phyloP scores from a whole-genome alignment of 2,797 vertebrate genomes.

The Enteromius fasciolatus region DNA sequence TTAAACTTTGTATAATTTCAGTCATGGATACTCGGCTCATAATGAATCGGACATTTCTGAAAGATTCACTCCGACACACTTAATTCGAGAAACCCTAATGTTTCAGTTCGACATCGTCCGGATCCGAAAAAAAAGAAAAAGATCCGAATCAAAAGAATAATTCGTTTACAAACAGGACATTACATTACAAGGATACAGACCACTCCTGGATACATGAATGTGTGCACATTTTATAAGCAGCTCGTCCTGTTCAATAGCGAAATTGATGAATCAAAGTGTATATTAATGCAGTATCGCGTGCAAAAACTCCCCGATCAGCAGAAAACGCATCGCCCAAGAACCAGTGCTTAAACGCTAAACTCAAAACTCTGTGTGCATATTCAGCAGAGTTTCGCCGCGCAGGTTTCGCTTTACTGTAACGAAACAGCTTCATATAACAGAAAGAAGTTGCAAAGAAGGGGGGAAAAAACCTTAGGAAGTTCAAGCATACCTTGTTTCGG shows the following conservation, averaged over 20 bases:
- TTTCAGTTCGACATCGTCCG: neutral
- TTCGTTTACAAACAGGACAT: neutral
- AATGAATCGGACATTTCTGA: no score
- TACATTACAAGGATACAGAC: neutral
- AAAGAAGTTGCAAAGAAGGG: conserved; percentile 4
- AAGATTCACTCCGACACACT: neutral
- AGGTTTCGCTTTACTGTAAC: neutral
- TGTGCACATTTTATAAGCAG: neutral
- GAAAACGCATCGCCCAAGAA: neutral
- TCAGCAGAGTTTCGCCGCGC: neutral
- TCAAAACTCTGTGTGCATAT: neutral
- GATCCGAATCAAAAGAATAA: neutral
- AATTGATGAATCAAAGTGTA: neutral
- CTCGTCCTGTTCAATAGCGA: neutral
- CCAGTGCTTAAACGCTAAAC: neutral
- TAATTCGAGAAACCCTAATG: neutral
- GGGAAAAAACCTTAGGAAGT: neutral
- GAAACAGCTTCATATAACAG: neutral
- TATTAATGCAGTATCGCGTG: neutral
- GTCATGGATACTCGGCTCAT: no score
- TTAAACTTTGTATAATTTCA: neutral
- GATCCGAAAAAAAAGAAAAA: neutral
- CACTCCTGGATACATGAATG: neutral
- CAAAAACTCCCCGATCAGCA: neutral
- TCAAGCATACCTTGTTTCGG: conserved; percentile 36